Conservation (phyloP, 2,113 vertebrate genomes). For the Callaeas wilsoni region DNA sequence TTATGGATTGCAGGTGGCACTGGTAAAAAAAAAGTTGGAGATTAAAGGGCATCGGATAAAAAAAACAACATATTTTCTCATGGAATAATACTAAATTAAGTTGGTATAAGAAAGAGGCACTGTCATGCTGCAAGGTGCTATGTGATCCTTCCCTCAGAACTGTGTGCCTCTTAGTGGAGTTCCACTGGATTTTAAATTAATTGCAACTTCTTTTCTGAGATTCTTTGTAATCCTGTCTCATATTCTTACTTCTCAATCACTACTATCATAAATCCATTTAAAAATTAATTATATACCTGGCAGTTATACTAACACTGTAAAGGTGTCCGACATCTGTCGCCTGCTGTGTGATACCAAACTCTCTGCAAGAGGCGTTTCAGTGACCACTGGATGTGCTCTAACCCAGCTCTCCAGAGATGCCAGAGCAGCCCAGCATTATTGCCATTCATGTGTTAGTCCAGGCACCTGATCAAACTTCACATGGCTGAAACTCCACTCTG, state of each 20-base stretch:
- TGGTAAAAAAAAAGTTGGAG: not conserved
- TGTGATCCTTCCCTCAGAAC: not conserved
- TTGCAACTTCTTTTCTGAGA: not conserved
- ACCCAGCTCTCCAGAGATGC: not conserved
- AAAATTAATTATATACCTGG: not conserved
- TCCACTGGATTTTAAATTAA: not conserved
- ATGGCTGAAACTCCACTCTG: not conserved
- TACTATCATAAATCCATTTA: not conserved
- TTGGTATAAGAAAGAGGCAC: not conserved
- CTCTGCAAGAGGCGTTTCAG: not conserved
- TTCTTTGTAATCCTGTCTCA: not conserved
- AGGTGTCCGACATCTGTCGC: not conserved
- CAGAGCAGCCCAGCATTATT: not conserved
- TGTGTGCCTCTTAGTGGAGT: not conserved
- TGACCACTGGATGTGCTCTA: not conserved
- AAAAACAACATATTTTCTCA: not conserved
- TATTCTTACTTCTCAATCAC: not conserved
- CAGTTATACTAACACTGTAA: not conserved
- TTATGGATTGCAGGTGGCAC: not conserved
- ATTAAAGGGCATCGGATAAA: not conserved
- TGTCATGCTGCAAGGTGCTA: not conserved
- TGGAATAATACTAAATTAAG: not conserved
- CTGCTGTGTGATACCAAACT: not conserved
- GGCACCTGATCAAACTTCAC: not conserved
- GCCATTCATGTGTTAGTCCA: not conserved